Evolutionary conservation across 2,113 vertebrate species (phyloP), one percentile per base, ranked within the genome.

Genomic region (Phoenicopterus ruber): DNA sequence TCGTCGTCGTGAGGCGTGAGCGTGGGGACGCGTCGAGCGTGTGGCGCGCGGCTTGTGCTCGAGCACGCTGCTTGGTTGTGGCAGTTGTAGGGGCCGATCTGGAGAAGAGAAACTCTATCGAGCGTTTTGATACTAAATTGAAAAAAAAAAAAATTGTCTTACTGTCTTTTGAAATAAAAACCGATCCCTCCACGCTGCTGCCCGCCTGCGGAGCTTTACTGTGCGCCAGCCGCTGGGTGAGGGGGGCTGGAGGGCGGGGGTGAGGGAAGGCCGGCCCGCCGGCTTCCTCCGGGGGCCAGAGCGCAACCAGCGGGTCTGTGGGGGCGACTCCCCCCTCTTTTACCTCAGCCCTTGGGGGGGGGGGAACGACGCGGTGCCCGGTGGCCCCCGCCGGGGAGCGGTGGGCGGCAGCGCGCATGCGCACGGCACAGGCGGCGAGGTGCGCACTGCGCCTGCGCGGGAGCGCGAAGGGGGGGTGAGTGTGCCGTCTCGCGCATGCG

Each of bases 61-160:
- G 71, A 92, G 97, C 97, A 87, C 95, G 78, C 87, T 94, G 94
- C 88, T 97, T 96, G 88, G 57, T 83, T 88, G 59, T 82, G 86
- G 88, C 89, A 88, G 96, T 87, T 95, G 76, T 63, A 32, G 95
- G 70, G 93, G 95, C 96, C 96, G 46, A 63, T 52, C 80, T 63
- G 89, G 90, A 96, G 93, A 93, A 76, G 73, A 89, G 24, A 85
- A 97, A 95, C 71, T 94, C 76, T 78, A 93, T 88, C 84, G 79
- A 97, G 91, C 94, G 96, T 98, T 98, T 98, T 98, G 98, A 98
- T 98, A 98, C 98, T 98, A 97, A 97, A 97, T 96, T 95, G 96
- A 91, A 80, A n/a, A n/a, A n/a, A n/a, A n/a, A n/a, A n/a, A n/a
- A 80, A 94, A 81, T 94, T 90, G 88, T 96, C 90, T 95, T 96